A percentile compares a stretch with the other conserved stretches of the same genome.
Evolutionary conservation across 2,888 invertebrate genomes (phyloP).

Genomic region (Matsumyia berberina): DNA sequence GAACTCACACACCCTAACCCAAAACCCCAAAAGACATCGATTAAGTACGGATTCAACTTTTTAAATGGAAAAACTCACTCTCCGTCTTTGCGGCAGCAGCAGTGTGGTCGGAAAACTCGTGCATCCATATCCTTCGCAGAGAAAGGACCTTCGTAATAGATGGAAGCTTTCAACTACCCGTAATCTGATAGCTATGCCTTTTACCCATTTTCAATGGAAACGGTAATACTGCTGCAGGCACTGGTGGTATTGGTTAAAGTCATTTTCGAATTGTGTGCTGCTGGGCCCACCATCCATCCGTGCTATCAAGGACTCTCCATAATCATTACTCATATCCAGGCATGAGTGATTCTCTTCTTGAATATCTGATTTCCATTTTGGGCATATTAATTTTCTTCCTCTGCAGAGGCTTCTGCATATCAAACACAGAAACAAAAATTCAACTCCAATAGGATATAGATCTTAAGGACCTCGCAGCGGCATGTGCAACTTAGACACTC

Average conservation of each 20-base stretch:
- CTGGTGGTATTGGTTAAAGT: constrained; percentile 39
- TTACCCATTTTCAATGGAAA: constrained; percentile 43
- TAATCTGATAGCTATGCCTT: constrained; percentile 61
- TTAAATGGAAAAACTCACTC: constrained; percentile 41
- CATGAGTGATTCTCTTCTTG: constrained; percentile 51
- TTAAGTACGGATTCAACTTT: constrained; percentile 59
- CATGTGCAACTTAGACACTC: neutral
- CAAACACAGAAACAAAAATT: constrained; percentile 5
- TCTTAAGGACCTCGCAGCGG: neutral
- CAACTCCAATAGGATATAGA: constrained; percentile 1
- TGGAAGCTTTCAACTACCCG: constrained; percentile 62
- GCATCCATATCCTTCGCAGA: constrained; percentile 25
- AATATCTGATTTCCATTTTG: constrained; percentile 38
- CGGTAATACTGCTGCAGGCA: neutral
- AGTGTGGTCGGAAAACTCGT: constrained; percentile 16
- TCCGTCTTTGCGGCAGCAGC: neutral
- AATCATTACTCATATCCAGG: constrained; percentile 63
- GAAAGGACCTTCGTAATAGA: constrained; percentile 46
- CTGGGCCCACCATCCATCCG: constrained; percentile 37
- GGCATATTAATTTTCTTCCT: constrained; percentile 20
- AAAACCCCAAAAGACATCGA: constrained; percentile 60
- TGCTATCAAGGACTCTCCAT: constrained; percentile 10
- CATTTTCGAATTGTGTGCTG: constrained; percentile 44
- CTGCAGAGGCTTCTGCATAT: neutral
- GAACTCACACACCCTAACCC: constrained; percentile 25